Base-by-base conservation (phyloP, 53 echinoderm and acorn worm species). In the Apostichopus leukothele region DNA sequence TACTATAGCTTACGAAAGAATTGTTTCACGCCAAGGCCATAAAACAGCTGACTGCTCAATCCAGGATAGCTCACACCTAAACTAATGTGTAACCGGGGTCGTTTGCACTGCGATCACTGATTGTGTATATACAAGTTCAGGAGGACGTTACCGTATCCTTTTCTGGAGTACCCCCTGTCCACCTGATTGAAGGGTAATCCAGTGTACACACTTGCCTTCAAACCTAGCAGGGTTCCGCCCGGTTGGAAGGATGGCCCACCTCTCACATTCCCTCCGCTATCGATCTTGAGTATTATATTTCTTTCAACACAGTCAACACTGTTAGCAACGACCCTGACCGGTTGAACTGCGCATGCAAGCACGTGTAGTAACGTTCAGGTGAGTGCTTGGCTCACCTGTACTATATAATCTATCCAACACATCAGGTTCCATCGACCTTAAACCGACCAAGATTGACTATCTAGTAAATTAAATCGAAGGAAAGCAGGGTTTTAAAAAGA, bases 311-410 rank as follows among this genome's bases (percentile, higher is more conserved):
- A 51, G 79, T 79, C 79, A 79, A 79, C 79, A 53, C 53, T 14
- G 52, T 16, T 51, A 18, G 79, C 54, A 52, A 63, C 53, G 79
- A 79, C 79, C 79, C 79, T 79, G 79, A 79, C 79, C 79, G 79
- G 79, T 16, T 79, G 79, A 79, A 79, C 79, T 51, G 52, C 13
- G n/a, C 79, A 7, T 39, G 39, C 39, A 63, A 79, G 79, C 79
- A 79, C 79, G 79, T 79, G 79, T 79, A 19, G 54, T 51, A 14
- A 53, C 53, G 79, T 19, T 13, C 79, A 79, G 79, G 51, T 79
- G 79, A 79, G 79, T 79, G 10, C 63, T 79, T 12, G 52, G 79
- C 51, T 79, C 16, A 63, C 51, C 79, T 51, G 79, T 18, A 79
- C 51, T 50, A 39, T 50, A 51, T 51, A 8, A 9, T 52, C 16